A percentile compares a stretch with the other conserved stretches of the same genome.
Evolutionary conservation across 2,113 vertebrate genomes (phyloP).

Genomic region (Gadus macrocephalus): DNA sequence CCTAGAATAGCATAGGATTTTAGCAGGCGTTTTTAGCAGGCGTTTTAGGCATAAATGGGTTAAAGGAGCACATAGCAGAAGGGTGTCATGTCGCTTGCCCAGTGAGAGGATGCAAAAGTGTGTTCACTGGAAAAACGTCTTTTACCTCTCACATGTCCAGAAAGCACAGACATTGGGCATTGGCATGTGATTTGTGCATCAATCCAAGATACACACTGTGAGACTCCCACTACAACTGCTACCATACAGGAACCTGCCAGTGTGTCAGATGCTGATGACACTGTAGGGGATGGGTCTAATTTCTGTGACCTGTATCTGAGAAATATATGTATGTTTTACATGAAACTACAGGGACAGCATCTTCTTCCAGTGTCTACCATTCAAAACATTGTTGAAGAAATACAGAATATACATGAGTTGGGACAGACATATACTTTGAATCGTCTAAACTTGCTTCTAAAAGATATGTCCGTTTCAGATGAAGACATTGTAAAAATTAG

Average conservation of each 20-base stretch:
- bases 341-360: conserved; percentile 21
- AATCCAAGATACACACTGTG: not conserved
- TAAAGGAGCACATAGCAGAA: not conserved
- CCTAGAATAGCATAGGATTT: no score
- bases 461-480: conserved; percentile 19
- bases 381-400: conserved; percentile 15
- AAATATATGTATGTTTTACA: conserved; percentile 39
- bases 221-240: not conserved
- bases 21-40: no score
- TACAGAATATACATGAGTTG: conserved; percentile 13
- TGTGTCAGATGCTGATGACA: conserved; percentile 7
- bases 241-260: not conserved
- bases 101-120: no score
- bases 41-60: no score
- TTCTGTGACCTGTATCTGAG: conserved; percentile 23
- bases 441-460: conserved; percentile 13
- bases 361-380: conserved; percentile 13
- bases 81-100: not conserved
- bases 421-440: conserved; percentile 19
- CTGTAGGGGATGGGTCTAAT: not conserved
- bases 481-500: conserved; percentile 31
- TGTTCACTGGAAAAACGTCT: not conserved
- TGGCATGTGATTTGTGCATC: conserved; percentile 1
- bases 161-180: conserved; percentile 11
- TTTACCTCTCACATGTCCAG: conserved; percentile 25